phyloP scores from a whole-genome alignment of 2,888 invertebrate species.

The Macaria notata region DNA sequence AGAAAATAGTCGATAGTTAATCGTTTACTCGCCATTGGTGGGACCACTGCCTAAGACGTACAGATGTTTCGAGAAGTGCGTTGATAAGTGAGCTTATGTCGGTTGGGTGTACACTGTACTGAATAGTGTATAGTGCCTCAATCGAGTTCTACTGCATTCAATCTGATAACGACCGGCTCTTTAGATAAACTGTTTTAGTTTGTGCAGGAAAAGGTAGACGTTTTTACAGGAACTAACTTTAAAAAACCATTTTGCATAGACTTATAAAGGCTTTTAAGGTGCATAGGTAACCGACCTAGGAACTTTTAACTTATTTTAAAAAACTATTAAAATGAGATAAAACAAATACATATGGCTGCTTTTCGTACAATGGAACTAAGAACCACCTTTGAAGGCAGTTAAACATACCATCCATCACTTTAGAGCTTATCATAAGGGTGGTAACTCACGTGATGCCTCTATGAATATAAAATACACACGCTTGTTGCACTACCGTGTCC shows the following conservation, averaged over 20 bases:
- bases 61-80: not conserved
- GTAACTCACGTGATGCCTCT: constrained; percentile 18
- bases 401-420: not conserved
- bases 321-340: no score
- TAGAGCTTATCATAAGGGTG: constrained; percentile 1
- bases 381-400: not conserved
- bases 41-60: no score
- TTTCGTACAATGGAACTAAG: no score
- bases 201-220: no score
- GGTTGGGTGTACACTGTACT: not conserved
- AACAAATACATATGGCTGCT: no score
- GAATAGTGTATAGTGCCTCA: not conserved
- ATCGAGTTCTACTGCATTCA: constrained; percentile 13
- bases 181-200: constrained; percentile 1
- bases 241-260: no score
- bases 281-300: no score
- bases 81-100: constrained; percentile 1
- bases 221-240: not conserved
- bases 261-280: no score
- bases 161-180: constrained; percentile 10
- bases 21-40: no score
- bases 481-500: not conserved
- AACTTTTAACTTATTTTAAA: no score
- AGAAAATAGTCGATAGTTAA: no score
- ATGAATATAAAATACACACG: constrained; percentile 11